Evolutionary conservation across 2,888 invertebrate genomes (phyloP).

Genomic region (Eristalinus sepulchralis): DNA sequence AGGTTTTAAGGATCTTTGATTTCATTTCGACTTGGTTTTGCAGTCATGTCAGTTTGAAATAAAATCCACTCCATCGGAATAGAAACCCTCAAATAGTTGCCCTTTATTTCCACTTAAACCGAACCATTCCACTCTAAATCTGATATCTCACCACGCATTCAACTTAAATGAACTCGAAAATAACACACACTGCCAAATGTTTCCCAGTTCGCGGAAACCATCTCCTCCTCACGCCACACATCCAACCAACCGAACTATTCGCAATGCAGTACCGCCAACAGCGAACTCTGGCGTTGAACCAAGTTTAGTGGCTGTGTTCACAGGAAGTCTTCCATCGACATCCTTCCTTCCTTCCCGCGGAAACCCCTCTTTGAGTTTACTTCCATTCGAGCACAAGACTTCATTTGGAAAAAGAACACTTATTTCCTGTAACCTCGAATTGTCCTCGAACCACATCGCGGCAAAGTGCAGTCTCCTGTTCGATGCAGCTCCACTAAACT

Average conservation of each 20-base stretch:
- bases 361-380: neutral
- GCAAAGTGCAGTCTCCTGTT: neutral
- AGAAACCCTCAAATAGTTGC: no score
- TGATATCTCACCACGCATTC: neutral
- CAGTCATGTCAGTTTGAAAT: no score
- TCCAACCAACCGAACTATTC: neutral
- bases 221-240: neutral
- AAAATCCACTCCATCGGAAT: no score
- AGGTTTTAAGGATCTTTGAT: no score
- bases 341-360: neutral
- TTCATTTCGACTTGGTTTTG: no score
- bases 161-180: neutral
- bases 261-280: neutral
- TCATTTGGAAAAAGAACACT: neutral
- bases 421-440: neutral
- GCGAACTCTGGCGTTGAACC: neutral
- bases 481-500: neutral
- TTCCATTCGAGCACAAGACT: neutral
- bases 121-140: no score
- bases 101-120: no score
- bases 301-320: neutral
- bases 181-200: neutral
- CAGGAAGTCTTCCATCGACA: neutral
- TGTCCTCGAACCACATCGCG: neutral
- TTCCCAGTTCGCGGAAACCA: neutral